Evolutionary conservation across 37 sponge, comb jelly and placozoan genomes (phyloP), one percentile per base, ranked within the genome.

Genomic region (Beroe ovata): DNA sequence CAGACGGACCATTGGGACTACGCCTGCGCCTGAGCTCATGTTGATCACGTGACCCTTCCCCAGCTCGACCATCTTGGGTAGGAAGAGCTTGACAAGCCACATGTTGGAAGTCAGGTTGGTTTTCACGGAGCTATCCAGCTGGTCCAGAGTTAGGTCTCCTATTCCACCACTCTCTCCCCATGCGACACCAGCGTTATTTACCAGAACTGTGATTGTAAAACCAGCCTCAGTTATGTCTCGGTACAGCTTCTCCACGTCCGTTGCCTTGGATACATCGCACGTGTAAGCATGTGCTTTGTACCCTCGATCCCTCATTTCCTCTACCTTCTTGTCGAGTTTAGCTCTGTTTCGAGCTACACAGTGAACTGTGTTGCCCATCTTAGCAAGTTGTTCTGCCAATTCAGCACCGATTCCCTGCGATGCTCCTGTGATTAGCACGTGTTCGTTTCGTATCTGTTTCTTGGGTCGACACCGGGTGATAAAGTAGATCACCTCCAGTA

Each of bases 321-420:
- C 63, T 25, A 62, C 21, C 23, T 26, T 26, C 63, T 62, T 3
- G 22, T 62, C 19, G 8, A 62, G 29, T 25, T 26, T 62, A 6
- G 8, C 63, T 16, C 4, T 62, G 63, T 62, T 62, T 4, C 23
- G 28, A 20, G 23, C 63, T 4, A 62, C 63, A 62, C 63, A 62
- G 63, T 62, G 63, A 62, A 62, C 63, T 62, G 63, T 62, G 63
- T 62, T 62, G 4, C 63, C 63, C 63, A 62, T 20, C 28, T 20
- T 23, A 62, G 29, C 63, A 25, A 62, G 19, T 23, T 62, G 8
- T 4, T 25, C 28, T n/a, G 63, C 63, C 6, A 62, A 62, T 62
- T 4, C 63, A 16, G 63, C 63, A 26, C 63, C 63, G 63, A 62
- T 62, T 62, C 63, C 63, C 21, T 62, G 63, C 3, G 63, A 20